These are phyloP conservation scores for Phalacrocorax pelagicus DNA, from an alignment of 2,113 vertebrate species.

Conservation along the genomic window DNA sequence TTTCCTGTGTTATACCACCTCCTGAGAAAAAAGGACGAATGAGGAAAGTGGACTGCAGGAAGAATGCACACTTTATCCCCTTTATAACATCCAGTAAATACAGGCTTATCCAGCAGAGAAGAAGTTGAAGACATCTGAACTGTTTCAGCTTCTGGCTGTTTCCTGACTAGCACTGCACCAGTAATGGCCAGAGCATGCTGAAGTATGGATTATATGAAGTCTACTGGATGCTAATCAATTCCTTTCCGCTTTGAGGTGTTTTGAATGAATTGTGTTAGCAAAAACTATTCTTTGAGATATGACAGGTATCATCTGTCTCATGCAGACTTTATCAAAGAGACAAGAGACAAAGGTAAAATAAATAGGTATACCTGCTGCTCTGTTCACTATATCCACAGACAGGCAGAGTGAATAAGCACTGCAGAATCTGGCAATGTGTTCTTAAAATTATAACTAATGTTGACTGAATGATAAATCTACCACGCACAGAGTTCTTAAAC, in stretches of 20 bases:
- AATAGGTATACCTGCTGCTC: not conserved
- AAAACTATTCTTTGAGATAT: not conserved
- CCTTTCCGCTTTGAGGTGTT: not conserved
- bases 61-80: rapidly evolving
- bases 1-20: rapidly evolving
- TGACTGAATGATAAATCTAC: not conserved
- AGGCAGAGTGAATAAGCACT: not conserved
- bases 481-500: not conserved
- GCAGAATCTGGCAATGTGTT: not conserved
- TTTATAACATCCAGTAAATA: not conserved
- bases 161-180: not conserved
- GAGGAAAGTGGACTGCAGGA: not conserved
- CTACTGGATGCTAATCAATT: not conserved
- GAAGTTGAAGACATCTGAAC: not conserved
- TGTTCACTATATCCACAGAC: not conserved
- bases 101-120: not conserved
- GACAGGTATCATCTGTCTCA: not conserved
- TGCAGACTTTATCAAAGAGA: not conserved
- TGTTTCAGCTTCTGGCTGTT: not conserved
- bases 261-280: not conserved
- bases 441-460: not conserved
- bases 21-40: not conserved
- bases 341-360: not conserved
- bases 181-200: not conserved
- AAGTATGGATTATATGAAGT: not conserved